These are phyloP conservation scores for Hapalemur alaotrensis DNA, from an alignment of 2,797 vertebrate genomes.

Conservation along the genomic window DNA sequence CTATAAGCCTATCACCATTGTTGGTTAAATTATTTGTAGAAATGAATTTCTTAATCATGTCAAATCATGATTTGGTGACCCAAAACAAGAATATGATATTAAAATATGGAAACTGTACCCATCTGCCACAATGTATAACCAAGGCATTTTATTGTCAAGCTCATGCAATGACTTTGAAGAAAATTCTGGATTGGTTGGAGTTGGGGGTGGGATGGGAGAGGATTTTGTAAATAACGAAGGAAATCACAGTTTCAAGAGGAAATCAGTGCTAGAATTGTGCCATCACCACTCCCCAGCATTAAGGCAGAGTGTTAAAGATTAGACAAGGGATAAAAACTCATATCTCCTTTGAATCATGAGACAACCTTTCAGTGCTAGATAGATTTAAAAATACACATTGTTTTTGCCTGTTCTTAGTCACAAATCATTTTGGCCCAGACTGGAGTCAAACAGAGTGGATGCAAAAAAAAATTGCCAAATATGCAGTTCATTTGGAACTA, in stretches of 20 bases:
- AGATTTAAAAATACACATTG: slow-evolving; percentile 14
- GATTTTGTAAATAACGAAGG: background rate
- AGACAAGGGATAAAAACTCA: background rate
- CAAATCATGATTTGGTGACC: background rate
- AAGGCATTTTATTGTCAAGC: background rate
- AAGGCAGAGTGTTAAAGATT: background rate
- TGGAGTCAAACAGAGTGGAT: background rate
- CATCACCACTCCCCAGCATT: background rate
- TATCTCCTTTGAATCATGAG: background rate
- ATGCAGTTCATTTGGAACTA: background rate
- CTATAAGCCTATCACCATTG: background rate
- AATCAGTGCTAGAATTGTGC: background rate
- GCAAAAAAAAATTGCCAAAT: background rate
- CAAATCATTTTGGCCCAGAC: background rate
- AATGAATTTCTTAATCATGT: background rate
- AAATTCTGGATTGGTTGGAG: background rate
- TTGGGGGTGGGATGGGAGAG: background rate
- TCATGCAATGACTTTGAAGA: background rate
- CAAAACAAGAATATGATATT: background rate
- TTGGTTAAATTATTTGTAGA: background rate
- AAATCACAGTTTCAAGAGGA: background rate
- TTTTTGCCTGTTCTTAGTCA: background rate
- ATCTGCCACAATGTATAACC: background rate
- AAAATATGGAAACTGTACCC: background rate
- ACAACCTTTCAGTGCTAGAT: background rate